phyloP scores from a whole-genome alignment of 1,140 invertebrate species.

The Apis florea region DNA sequence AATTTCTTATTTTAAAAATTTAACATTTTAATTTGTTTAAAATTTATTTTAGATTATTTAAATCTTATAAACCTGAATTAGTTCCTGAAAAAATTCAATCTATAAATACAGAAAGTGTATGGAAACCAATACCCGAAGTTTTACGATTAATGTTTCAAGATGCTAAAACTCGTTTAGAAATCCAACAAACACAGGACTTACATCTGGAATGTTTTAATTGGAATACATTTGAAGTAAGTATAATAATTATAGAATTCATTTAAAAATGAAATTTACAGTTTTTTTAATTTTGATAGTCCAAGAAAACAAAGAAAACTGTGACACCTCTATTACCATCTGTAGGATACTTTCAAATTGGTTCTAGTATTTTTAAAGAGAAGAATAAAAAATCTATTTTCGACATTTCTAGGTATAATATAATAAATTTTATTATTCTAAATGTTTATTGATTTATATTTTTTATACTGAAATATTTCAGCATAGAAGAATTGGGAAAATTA shows the following conservation, averaged over 20 bases:
- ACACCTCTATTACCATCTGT: conserved; percentile 70
- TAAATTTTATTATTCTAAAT: background rate
- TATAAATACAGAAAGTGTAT: conserved; percentile 75
- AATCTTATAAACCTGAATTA: conserved; percentile 78
- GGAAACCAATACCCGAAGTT: conserved; percentile 71
- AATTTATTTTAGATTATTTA: conserved; percentile 72
- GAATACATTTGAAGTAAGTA: conserved; percentile 55
- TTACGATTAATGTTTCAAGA: conserved; percentile 68
- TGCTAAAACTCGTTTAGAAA: conserved; percentile 64
- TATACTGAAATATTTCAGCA: conserved; percentile 54
- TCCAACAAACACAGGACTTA: conserved; percentile 23
- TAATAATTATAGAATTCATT: background rate
- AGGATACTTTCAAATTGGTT: conserved; percentile 74
- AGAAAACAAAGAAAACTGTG: conserved; percentile 44
- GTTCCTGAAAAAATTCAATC: conserved; percentile 76
- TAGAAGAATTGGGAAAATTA: conserved; percentile 71
- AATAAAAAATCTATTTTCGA: conserved; percentile 74
- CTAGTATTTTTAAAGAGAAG: conserved; percentile 68
- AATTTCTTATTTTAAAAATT: background rate
- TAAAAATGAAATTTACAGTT: background rate
- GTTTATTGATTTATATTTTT: conserved; percentile 12
- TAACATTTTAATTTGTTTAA: conserved; percentile 11
- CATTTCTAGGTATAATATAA: conserved; percentile 64
- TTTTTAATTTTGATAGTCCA: conserved; percentile 19
- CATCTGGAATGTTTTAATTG: conserved; percentile 58